These are phyloP conservation scores for Argentina silus DNA, from an alignment of 2,797 vertebrate species.

Conservation along the genomic window DNA sequence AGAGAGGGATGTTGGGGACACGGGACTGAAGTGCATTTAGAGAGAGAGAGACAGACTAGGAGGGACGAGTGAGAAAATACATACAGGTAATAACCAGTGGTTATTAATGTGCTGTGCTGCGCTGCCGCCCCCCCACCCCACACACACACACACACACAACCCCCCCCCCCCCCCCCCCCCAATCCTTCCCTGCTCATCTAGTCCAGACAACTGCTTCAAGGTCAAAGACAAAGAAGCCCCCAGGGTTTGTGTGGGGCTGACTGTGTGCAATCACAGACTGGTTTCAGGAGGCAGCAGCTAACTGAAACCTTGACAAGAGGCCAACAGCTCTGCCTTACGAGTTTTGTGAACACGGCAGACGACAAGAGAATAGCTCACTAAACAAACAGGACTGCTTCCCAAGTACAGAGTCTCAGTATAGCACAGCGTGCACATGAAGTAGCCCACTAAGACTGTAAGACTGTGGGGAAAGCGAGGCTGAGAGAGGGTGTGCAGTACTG, in stretches of 20 bases:
- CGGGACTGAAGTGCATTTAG: background rate
- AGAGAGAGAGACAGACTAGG: background rate
- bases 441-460: no score
- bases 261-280: background rate
- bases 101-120: no score
- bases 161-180: background rate
- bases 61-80: background rate
- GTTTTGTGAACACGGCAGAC: slow-evolving; percentile 17
- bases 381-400: slow-evolving; percentile 13
- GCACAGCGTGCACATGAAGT: background rate
- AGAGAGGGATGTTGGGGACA: background rate
- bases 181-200: slow-evolving; percentile 4
- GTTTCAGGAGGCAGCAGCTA: background rate
- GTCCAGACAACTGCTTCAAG: slow-evolving; percentile 31
- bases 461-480: slow-evolving; percentile 34
- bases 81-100: background rate
- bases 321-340: slow-evolving; percentile 2
- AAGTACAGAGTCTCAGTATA: background rate
- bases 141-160: slow-evolving; percentile 13
- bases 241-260: background rate
- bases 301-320: slow-evolving; percentile 16
- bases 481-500: slow-evolving; percentile 28
- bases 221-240: slow-evolving; percentile 24
- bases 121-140: no score
- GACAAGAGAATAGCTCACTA: slow-evolving; percentile 22